phyloP scores from a whole-genome alignment of 2,797 vertebrate genomes.

The Atherinosoma microstoma region DNA sequence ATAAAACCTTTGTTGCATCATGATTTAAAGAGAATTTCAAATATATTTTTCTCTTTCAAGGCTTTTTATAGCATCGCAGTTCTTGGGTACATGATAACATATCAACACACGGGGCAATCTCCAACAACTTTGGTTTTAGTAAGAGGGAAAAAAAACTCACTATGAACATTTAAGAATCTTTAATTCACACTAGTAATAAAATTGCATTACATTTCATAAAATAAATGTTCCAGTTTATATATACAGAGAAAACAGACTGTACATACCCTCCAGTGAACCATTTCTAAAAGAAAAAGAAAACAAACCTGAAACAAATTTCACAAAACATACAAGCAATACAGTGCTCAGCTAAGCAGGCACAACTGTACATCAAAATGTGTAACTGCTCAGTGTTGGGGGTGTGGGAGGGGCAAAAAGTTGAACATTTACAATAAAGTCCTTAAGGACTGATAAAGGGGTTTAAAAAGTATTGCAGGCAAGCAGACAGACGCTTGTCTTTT shows the following conservation, averaged over 20 bases:
- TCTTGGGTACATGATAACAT: constrained; percentile 74
- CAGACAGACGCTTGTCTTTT: constrained; percentile 88
- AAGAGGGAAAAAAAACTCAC: constrained; percentile 76
- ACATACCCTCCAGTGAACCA: constrained; percentile 93
- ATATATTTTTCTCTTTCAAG: constrained; percentile 66
- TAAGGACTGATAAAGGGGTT: constrained; percentile 89
- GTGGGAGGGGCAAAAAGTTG: constrained; percentile 85
- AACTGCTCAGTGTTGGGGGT: constrained; percentile 93
- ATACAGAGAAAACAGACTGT: constrained; percentile 99
- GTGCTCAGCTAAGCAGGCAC: constrained; percentile 97
- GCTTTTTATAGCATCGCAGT: constrained; percentile 66
- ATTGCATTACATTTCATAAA: constrained; percentile 99
- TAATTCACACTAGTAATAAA: constrained; percentile 99
- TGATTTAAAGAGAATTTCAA: constrained; percentile 75
- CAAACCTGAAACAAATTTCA: constrained; percentile 88
- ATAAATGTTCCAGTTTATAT: constrained; percentile 99
- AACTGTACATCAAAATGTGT: constrained; percentile 95
- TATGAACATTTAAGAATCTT: constrained; percentile 99
- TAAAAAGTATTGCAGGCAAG: constrained; percentile 97
- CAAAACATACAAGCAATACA: constrained; percentile 97
- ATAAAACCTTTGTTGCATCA: constrained; percentile 77
- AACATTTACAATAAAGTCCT: constrained; percentile 93
- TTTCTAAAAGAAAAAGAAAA: constrained; percentile 83
- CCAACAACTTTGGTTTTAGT: constrained; percentile 78
- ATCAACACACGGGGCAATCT: constrained; percentile 67